A percentile compares a stretch with the other conserved stretches of the same genome.
phyloP scores from a whole-genome alignment of 2,888 invertebrate species.

The Polia nebulosa region DNA sequence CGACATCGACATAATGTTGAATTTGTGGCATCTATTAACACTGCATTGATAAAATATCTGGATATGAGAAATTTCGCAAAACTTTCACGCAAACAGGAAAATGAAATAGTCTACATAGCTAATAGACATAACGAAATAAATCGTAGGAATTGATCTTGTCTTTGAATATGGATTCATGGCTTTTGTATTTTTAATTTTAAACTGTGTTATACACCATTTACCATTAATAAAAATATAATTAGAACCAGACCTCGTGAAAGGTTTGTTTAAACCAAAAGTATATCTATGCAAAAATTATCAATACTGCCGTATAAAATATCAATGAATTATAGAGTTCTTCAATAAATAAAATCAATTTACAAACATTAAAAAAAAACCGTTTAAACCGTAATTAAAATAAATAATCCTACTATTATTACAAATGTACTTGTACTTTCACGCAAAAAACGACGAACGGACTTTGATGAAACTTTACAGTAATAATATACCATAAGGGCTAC shows the following conservation, averaged over 20 bases:
- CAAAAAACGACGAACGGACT: too few relatives aligned
- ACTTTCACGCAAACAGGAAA: constrained; percentile 27
- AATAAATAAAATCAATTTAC: too few relatives aligned
- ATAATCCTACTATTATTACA: too few relatives aligned
- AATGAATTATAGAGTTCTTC: too few relatives aligned
- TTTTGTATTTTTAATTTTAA: background rate
- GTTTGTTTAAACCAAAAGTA: too few relatives aligned
- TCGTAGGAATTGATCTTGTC: background rate
- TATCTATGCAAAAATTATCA: too few relatives aligned
- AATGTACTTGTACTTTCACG: too few relatives aligned
- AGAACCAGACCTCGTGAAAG: background rate
- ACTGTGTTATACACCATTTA: background rate
- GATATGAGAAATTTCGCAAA: background rate
- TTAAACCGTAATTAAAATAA: too few relatives aligned
- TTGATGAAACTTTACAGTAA: too few relatives aligned
- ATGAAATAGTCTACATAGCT: background rate
- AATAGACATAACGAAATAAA: background rate
- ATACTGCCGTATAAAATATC: too few relatives aligned
- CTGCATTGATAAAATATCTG: background rate
- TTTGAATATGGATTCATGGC: background rate
- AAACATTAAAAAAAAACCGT: too few relatives aligned
- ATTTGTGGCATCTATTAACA: constrained; percentile 9
- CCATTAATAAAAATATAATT: background rate
- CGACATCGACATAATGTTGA: background rate
- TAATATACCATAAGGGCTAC: too few relatives aligned